phyloP scores from a whole-genome alignment of 2,888 invertebrate species.

The Drosophila nigricruria region DNA sequence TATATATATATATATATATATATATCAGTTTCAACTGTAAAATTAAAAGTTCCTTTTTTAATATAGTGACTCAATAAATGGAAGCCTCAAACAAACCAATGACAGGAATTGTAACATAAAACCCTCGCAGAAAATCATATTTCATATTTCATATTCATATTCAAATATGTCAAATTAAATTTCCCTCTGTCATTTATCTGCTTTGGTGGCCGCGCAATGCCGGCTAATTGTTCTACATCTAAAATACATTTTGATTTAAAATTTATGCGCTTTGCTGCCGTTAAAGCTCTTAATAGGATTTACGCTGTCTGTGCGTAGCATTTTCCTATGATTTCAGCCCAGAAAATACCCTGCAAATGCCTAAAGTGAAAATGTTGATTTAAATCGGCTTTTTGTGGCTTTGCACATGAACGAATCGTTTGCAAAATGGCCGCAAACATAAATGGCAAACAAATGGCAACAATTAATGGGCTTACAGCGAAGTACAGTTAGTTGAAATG shows the following conservation, averaged over 20 bases:
- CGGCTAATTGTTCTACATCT: neutral
- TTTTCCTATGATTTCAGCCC: neutral
- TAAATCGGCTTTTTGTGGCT: constrained; percentile 1
- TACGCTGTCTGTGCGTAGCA: neutral
- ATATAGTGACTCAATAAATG: too few species aligned
- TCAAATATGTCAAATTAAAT: neutral
- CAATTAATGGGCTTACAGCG: neutral
- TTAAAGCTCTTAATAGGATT: constrained; percentile 12
- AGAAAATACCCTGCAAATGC: constrained; percentile 3
- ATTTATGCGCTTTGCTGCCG: neutral
- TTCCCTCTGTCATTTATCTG: too few species aligned
- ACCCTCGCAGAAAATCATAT: too few species aligned
- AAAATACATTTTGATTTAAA: neutral
- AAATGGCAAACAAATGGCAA: constrained; percentile 5
- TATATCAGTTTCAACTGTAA: too few species aligned
- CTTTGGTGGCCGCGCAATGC: neutral
- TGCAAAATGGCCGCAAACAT: neutral
- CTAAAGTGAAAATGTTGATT: neutral
- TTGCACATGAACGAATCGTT: neutral
- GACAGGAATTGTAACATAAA: too few species aligned
- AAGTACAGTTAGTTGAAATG: neutral
- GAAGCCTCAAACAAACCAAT: too few species aligned
- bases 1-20: too few species aligned
- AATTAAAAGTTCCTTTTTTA: too few species aligned
- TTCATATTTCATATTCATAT: neutral